Base-by-base conservation (phyloP, 2,797 vertebrate species). In the Danio tinwini region DNA sequence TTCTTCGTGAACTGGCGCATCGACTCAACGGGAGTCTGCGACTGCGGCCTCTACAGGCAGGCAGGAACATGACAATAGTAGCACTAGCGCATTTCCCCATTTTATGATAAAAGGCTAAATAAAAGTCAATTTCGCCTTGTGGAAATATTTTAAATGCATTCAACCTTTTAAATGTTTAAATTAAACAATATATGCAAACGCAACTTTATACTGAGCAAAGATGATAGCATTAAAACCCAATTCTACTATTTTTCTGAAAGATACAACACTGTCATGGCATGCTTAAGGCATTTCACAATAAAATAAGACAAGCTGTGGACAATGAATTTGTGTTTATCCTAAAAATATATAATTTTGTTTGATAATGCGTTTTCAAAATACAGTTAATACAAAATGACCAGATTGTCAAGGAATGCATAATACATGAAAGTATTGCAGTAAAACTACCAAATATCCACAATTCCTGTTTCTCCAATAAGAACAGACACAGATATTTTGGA, bases 21-120 rank as follows among this genome's bases (percentile, higher is more conserved):
- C 8, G 17, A 42, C 72, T 53, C 39, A 14, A 12, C n/a, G 16
- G 12, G 19, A 42, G 45, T 63, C 1, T 45, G 17, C 6, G 39
- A 64, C 4, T 13, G 59, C 50, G 59, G 10, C 78, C 50, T 42
- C 61, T 64, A 49, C 2, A 17, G 78, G n/a, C 69, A 47, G 40
- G 1, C 0, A 16, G 10, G 3, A 21, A 5, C 50, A 80, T 9
- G 11, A 73, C 77, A 63, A 11, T 21, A 11, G 11, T 14, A 17
- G 7, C n/a, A 70, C 5, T 3, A 45, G 13, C 7, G n/a, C 6
- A 3, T 29, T 29, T 29, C 29, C 29, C 29, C 29, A 29, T 29
- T 42, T 5, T 4, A 39, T 5, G 21, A 11, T 2, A 69, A n/a
- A 11, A 11, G 8, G 14, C 14, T 37, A 4, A 50, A 50, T 6